Base-by-base conservation (phyloP, 2,888 invertebrate genomes). In the Ecliptopera silaceata region DNA sequence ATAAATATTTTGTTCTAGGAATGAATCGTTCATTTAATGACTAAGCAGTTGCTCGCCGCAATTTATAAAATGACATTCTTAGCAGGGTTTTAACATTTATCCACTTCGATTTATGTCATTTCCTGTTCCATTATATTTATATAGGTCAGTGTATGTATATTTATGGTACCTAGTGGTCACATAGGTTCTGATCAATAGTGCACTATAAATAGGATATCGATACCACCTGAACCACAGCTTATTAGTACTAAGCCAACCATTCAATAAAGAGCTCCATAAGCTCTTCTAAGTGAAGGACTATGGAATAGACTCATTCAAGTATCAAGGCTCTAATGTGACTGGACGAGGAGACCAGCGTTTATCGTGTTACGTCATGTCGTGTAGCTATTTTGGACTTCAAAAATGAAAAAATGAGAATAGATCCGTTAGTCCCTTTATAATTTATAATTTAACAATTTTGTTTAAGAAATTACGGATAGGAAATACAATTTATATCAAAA, bases 191-290 rank as follows among this genome's bases (percentile, higher is more conserved):
- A 59, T 80, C 79, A 70, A 77, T 80, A 72, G 56, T 72, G 79
- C 81, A 79, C 57, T 73, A 78, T 77, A 74, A 78, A 81, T 80
- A 80, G 80, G 68, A 64, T 70, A 71, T 63, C 59, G 65, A 75
- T 69, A 68, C 69, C 66, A 65, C 73, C 51, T 51, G 73, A 74
- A 72, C 74, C 64, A 61, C 55, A 47, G 41, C 8, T 32, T 15
- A 44, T 63, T 59, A 13, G 36, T 1, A 64, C 60, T 29, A 15
- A 13, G 3, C 64, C 38, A 6, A 17, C 55, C 53, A 58, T 8
- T 18, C 2, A 29, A 38, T 6, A 11, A 6, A 20, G 55, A 57
- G 10, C 56, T 43, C 22, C 4, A 26, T 20, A 8, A 8, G 13
- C 26, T 22, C 22, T 15, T 10, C 13, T 4, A 42, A 29, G 38